Evolutionary conservation across 2,888 invertebrate species (phyloP), one percentile per base, ranked within the genome.

Genomic region (Apamea sordens): DNA sequence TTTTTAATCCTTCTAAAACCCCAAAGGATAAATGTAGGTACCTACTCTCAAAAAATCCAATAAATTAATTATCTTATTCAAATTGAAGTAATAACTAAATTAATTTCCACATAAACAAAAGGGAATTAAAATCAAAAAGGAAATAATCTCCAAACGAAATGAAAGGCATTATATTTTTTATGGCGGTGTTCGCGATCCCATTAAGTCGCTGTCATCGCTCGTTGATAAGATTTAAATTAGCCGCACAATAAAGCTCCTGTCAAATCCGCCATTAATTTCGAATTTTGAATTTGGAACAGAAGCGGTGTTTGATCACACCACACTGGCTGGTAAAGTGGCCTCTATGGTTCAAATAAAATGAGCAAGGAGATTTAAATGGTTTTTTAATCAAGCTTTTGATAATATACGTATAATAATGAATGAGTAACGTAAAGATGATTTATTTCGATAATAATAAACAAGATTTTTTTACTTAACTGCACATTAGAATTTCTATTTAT

Each of bases 171-270:
- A 94, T 94, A 94, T 92, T 92, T 93, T 93, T 94, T 94, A 93
- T 95, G 94, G 94, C 94, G 93, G 93, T 93, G 93, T 92, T 92
- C 91, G 93, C 93, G 94, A 96, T 95, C 94, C 96, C 96, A 97
- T 96, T 97, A 97, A 94, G 94, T 86, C 94, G 94, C 96, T 96
- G 96, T 97, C 96, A 96, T 96, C 96, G 95, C 93, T 89, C 91
- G 93, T 94, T 96, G 96, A 97, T 96, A 97, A 96, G 96, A 96
- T 96, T 96, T 96, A 96, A 96, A 96, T 96, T 96, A 96, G 95
- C 94, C 94, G 86, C 94, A 95, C 95, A 96, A 97, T 96, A 96
- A 96, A 92, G 95, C 95, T 95, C 94, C 96, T 96, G 96, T 97
- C 96, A 97, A 96, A 97, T 96, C 92, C 95, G 96, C 96, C 96